These are phyloP conservation scores for Rhodinocichla rosea DNA, from an alignment of 2,113 vertebrate genomes.

Conservation along the genomic window DNA sequence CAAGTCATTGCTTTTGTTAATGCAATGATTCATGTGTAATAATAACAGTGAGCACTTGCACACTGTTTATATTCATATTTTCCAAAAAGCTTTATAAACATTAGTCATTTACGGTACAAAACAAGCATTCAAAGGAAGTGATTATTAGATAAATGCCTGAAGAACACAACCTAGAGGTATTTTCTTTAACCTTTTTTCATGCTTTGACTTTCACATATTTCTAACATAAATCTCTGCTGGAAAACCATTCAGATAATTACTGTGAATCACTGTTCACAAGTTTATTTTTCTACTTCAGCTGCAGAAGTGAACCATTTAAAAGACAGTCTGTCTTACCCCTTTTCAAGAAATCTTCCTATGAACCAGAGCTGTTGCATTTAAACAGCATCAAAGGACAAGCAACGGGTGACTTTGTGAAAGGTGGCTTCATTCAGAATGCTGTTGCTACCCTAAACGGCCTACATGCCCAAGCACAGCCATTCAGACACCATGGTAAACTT, in stretches of 20 bases:
- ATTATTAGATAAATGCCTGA: neutral
- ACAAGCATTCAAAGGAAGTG: neutral
- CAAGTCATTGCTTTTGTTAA: neutral
- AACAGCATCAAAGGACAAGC: neutral
- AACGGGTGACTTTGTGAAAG: neutral
- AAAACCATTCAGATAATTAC: conserved; percentile 5
- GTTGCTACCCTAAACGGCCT: neutral
- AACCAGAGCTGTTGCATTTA: neutral
- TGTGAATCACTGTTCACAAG: neutral
- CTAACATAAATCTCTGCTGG: neutral
- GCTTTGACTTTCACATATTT: neutral
- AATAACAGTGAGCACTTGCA: neutral
- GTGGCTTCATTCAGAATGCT: neutral
- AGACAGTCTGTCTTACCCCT: neutral
- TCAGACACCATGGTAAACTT: neutral
- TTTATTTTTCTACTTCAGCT: neutral
- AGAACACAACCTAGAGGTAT: neutral
- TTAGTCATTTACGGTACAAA: neutral
- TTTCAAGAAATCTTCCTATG: neutral
- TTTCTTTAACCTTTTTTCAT: neutral
- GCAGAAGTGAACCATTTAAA: neutral
- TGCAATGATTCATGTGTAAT: neutral
- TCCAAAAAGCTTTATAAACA: neutral
- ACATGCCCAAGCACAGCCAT: neutral
- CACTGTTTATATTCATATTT: neutral